Evolutionary conservation across 2,888 invertebrate species (phyloP), one percentile per base, ranked within the genome.

Genomic region (Linnaemya vulpina): DNA sequence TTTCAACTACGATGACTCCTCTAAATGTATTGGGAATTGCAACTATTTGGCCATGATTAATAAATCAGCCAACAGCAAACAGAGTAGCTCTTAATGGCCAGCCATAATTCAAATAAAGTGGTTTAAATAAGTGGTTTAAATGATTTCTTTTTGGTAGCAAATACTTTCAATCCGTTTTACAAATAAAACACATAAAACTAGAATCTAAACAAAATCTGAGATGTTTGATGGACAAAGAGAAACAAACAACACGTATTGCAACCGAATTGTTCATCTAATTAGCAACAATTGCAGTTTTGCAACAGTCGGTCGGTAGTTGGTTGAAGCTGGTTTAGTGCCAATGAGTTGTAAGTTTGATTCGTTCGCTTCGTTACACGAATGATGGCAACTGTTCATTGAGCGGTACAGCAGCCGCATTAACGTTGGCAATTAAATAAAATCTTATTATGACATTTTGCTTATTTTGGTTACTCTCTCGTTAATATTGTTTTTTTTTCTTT

Each of bases 401-500:
- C 22, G n/a, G 20, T 49, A 22, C n/a, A 13, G 7, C 13, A 13
- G 7, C 13, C 3, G 11, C 17, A 2, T 49, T 65, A 73, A 73
- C 17, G 53, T 60, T 63, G 73, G 13, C 67, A 73, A 80, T 80
- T 80, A 80, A 80, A 73, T 55, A 46, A 73, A 80, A 73, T 73
- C 38, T 73, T 80, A 43, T 80, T 80, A 67, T 80, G 79, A 73
- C 73, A 80, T 73, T 80, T 80, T 67, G 38, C 25, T 79, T 40
- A 43, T 55, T 65, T 71, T 43, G 3, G 73, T 38, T 73, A 67
- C 58, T 49, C 30, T 35, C 46, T 20, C 20, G 1, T 38, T 17
- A 25, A n/a, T n/a, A n/a, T n/a, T n/a, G n/a, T n/a, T n/a, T n/a
- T n/a, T n/a, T 9, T 22, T 65, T 43, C 53, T 46, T 1, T 40